phyloP scores from a whole-genome alignment of 2,113 vertebrate genomes.

The Microcebus ravelobensis region DNA sequence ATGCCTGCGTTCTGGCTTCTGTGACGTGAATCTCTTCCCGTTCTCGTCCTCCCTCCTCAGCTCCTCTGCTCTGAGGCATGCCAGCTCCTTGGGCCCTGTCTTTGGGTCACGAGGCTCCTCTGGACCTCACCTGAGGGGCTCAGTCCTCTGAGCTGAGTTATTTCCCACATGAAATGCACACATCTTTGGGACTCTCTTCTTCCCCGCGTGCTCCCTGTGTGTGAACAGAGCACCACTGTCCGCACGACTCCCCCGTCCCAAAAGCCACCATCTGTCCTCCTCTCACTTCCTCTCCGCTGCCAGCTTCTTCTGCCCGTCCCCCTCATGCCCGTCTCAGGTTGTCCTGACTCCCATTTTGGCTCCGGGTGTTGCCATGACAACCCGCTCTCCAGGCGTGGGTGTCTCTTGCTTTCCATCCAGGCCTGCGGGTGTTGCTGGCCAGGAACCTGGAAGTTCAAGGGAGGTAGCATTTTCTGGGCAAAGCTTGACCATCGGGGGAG shows the following conservation, averaged over 20 bases:
- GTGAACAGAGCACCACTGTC: neutral
- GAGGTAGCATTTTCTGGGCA: neutral
- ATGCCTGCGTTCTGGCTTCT: too few relatives aligned
- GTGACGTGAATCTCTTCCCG: neutral
- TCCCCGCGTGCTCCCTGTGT: neutral
- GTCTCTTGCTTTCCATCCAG: neutral
- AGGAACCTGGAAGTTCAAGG: neutral
- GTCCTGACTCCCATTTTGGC: neutral
- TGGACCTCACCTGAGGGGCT: neutral
- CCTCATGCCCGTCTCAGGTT: too few relatives aligned
- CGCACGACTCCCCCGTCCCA: accelerated
- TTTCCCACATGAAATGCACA: neutral
- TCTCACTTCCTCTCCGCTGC: neutral
- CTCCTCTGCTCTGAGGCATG: neutral
- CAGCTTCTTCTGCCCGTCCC: neutral
- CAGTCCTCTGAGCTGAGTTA: neutral
- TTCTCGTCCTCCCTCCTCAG: neutral
- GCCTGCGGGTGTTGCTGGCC: too few relatives aligned
- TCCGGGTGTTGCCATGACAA: too few relatives aligned
- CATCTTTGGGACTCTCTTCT: neutral
- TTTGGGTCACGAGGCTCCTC: neutral
- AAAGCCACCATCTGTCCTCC: neutral
- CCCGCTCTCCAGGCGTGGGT: too few relatives aligned
- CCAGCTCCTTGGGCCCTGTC: neutral
- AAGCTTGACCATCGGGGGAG: neutral